Evolutionary conservation across 2,888 invertebrate species (phyloP), one percentile per base, ranked within the genome.

Genomic region (Helobdella robusta): DNA sequence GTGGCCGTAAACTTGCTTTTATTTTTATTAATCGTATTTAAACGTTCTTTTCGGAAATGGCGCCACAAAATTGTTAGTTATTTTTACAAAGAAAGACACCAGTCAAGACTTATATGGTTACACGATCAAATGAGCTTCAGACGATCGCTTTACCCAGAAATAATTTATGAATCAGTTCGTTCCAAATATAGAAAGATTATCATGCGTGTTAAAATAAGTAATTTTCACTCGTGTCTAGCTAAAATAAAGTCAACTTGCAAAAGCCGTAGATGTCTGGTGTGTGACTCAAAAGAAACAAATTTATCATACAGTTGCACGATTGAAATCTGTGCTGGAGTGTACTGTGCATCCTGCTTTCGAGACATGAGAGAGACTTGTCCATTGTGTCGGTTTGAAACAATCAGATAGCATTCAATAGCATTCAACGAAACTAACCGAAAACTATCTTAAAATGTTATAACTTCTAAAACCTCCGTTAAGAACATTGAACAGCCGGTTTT

Each of bases 41-140:
- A 20, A 11, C 6, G 15, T 50, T 50, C 11, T 20, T 20, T n/a
- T n/a, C n/a, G n/a, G n/a, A 25, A 50, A 6, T 6, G 50, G 15
- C 15, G 40, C 40, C 8, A 40, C 15, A 15, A 40, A 40, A 40
- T 40, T 40, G 40, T 40, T 15, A 40, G 59, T 6, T 20, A 59
- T n/a, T 59, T 59, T 32, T 59, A 59, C 36, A 40, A 28, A 36
- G 40, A 59, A 25, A n/a, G 32, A 8, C 20, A n/a, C 5, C 59
- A 36, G 40, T 5, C 30, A n/a, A 59, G 59, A 36, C 59, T 59
- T 11, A 4, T n/a, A 18, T 59, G 59, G 59, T 20, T 59, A 25
- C 32, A 36, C 36, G n/a, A 59, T n/a, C 59, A 59, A n/a, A 25
- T 59, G n/a, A 35, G 28, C 8, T 25, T 20, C 40, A 32, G 59